A percentile compares a stretch with the other conserved stretches of the same genome.
These are phyloP conservation scores for Sminthurinus aureus DNA, from an alignment of 2,888 invertebrate genomes.

Conservation along the genomic window DNA sequence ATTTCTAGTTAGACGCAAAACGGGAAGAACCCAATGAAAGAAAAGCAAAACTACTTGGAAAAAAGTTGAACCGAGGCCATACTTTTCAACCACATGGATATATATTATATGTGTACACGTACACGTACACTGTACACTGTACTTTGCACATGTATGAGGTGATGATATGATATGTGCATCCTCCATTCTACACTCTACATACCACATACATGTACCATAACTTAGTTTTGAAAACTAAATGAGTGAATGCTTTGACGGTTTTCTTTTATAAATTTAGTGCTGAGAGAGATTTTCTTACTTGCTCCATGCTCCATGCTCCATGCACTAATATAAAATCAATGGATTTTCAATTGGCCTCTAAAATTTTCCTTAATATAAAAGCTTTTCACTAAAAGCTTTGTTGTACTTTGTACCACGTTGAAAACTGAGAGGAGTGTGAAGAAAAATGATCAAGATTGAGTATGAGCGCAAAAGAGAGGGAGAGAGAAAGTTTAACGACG, in stretches of 20 bases:
- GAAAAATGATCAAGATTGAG: neutral
- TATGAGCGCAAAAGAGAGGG: neutral
- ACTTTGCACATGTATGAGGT: too few species aligned
- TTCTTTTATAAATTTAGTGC: neutral
- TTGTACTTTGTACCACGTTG: neutral
- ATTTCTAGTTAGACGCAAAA: too few species aligned
- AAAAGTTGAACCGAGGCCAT: too few species aligned
- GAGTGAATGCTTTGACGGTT: constrained; percentile 11
- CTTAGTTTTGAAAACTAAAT: neutral
- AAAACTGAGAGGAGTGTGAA: too few species aligned
- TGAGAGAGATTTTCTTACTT: neutral
- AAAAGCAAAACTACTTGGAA: too few species aligned
- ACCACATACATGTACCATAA: neutral
- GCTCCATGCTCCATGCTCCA: neutral
- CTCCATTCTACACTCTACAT: too few species aligned
- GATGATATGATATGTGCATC: too few species aligned
- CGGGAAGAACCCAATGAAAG: too few species aligned
- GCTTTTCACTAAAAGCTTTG: constrained; percentile 36
- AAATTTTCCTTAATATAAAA: constrained; percentile 7
- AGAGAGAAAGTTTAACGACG: neutral
- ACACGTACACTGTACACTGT: too few species aligned
- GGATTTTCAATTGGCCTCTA: constrained; percentile 15
- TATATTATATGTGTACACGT: too few species aligned
- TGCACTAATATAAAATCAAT: constrained; percentile 12
- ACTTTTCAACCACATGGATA: too few species aligned